Conservation (phyloP, 2,113 vertebrate species). For the Crotalus viridis region DNA sequence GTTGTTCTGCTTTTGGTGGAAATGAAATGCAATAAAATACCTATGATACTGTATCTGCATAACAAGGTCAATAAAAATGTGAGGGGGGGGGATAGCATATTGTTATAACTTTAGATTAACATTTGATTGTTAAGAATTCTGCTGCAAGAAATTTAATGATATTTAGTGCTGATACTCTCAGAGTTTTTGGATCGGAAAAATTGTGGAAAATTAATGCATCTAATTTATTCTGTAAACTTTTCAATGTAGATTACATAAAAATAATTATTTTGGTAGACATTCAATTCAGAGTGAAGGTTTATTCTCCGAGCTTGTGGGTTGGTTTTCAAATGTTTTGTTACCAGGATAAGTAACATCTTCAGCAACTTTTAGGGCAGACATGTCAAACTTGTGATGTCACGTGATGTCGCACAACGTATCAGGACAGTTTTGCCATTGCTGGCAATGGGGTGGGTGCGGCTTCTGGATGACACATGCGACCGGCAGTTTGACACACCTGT, state of each 20-base stretch:
- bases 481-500: no score
- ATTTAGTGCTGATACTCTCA: constrained; percentile 9
- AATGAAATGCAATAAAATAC: neutral
- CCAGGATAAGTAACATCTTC: no score
- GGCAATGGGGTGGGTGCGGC: no score
- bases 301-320: no score
- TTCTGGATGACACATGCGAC: no score
- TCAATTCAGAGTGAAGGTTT: neutral
- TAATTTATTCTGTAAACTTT: neutral
- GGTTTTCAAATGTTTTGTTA: no score
- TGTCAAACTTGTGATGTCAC: no score
- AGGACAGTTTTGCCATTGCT: no score
- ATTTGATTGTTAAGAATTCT: constrained; percentile 32
- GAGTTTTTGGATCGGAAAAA: neutral
- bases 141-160: neutral
- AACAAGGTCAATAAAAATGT: neutral
- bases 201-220: constrained; percentile 30
- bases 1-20: neutral
- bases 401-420: no score
- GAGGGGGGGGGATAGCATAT: neutral
- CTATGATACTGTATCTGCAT: constrained; percentile 14
- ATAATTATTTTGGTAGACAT: constrained; percentile 9
- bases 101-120: constrained; percentile 30
- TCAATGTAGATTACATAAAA: constrained; percentile 9
- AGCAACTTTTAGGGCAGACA: no score